phyloP scores from a whole-genome alignment of 2,113 vertebrate genomes.

The Dolichallabes microphthalmus region DNA sequence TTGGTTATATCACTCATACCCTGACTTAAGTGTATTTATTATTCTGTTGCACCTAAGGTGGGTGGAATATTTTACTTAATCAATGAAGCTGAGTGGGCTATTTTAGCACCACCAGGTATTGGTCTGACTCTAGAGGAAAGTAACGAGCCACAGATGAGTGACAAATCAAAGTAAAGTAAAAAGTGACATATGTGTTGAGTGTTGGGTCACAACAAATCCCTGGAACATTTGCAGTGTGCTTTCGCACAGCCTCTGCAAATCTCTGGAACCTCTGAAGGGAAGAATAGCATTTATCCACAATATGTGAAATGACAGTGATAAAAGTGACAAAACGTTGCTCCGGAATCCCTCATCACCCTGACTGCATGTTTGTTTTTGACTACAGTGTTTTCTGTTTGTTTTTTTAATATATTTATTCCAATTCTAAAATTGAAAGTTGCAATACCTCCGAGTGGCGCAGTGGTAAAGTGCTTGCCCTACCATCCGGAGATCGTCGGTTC shows the following conservation, averaged over 20 bases:
- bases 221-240: not conserved
- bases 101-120: not conserved
- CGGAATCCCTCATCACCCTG: not conserved
- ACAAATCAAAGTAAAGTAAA: not conserved
- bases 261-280: not conserved
- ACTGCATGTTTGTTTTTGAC: no score
- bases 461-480: no score
- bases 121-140: not conserved
- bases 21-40: slow-evolving; percentile 20
- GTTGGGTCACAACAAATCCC: not conserved
- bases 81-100: slow-evolving; percentile 1
- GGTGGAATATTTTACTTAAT: slow-evolving; percentile 19
- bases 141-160: not conserved
- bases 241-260: not conserved
- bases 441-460: no score
- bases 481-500: no score
- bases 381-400: no score
- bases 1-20: not conserved
- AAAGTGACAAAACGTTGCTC: not conserved
- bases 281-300: not conserved
- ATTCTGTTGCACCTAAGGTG: not conserved
- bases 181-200: not conserved
- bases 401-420: no score
- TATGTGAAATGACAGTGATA: not conserved
- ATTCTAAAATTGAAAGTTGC: no score